Evolutionary conservation across 2,888 invertebrate species (phyloP).

Genomic region (Pocota personata): DNA sequence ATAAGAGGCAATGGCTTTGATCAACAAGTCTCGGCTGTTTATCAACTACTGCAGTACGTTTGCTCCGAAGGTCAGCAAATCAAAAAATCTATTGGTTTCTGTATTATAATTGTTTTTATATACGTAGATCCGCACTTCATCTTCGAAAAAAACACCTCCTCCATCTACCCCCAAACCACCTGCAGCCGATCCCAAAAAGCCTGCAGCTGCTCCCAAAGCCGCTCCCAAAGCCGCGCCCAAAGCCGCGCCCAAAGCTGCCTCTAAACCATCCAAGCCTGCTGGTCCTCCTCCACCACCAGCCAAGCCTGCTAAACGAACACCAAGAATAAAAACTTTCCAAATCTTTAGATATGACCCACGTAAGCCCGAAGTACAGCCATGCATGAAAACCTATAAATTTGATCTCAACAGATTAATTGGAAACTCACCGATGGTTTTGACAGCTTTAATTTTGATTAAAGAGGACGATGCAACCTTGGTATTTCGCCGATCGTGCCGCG

Average conservation of each 20-base stretch:
- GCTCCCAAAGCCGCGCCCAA: not conserved
- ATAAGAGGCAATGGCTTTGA: not conserved
- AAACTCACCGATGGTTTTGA: conserved; percentile 98
- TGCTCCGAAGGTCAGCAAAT: not conserved
- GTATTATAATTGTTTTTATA: not conserved
- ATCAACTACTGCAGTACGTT: not conserved
- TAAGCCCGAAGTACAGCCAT: conserved; percentile 90
- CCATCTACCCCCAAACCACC: not conserved
- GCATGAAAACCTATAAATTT: conserved; percentile 85
- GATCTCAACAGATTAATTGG: conserved; percentile 86
- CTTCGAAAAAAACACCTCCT: not conserved
- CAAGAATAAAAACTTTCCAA: conserved; percentile 88
- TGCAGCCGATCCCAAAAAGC: too few species aligned
- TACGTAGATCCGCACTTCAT: not conserved
- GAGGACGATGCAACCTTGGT: conserved; percentile 97
- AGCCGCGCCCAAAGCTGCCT: not conserved
- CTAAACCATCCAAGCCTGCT: not conserved
- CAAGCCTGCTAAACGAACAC: not conserved
- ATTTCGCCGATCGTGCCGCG: conserved; percentile 97
- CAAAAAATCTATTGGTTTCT: too few species aligned
- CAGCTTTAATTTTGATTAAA: conserved; percentile 97
- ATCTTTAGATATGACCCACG: conserved; percentile 95
- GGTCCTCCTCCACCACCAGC: not conserved
- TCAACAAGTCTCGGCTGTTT: not conserved
- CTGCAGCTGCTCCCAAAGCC: not conserved